Evolutionary conservation across 2,113 vertebrate genomes (phyloP).

Genomic region (Pachypanchax playfairii): DNA sequence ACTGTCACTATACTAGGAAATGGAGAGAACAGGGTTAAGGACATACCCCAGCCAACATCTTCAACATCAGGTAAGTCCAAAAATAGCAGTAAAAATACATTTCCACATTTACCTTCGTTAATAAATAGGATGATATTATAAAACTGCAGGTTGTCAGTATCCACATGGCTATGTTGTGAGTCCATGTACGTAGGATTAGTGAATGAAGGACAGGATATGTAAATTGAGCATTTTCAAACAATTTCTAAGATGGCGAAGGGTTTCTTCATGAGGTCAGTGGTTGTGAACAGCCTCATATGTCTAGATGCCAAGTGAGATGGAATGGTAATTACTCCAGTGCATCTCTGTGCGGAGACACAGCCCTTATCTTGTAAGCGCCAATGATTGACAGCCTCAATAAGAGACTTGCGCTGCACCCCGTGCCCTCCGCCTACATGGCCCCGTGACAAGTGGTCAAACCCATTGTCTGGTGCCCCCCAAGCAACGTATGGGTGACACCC

Average conservation of each 20-base stretch:
- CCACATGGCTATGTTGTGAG: conserved; percentile 8
- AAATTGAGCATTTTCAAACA: conserved; percentile 71
- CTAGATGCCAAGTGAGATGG: conserved; percentile 72
- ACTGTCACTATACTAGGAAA: conserved; percentile 63
- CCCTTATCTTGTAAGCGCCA: conserved; percentile 67
- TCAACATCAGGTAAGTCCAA: conserved; percentile 29
- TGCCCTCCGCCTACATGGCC: conserved; percentile 64
- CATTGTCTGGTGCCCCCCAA: conserved; percentile 64
- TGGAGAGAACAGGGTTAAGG: conserved; percentile 74
- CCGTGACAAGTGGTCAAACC: conserved; percentile 65
- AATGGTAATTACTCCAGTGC: conserved; percentile 76
- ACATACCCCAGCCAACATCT: conserved; percentile 50
- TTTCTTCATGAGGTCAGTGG: conserved; percentile 63
- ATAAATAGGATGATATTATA: conserved; percentile 8
- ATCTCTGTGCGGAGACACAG: conserved; percentile 59
- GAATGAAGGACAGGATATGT: conserved; percentile 71
- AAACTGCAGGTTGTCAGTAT: conserved; percentile 17
- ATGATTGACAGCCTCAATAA: conserved; percentile 83
- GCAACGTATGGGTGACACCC: conserved; percentile 71
- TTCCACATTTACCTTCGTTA: conserved; percentile 10
- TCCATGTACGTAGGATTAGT: conserved; percentile 52
- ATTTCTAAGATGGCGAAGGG: conserved; percentile 65
- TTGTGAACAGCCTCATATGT: conserved; percentile 70
- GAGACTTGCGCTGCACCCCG: conserved; percentile 55
- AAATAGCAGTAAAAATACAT: conserved; percentile 1